Evolutionary conservation across 2,888 invertebrate genomes (phyloP).

Genomic region (Epinotia brunnichana): DNA sequence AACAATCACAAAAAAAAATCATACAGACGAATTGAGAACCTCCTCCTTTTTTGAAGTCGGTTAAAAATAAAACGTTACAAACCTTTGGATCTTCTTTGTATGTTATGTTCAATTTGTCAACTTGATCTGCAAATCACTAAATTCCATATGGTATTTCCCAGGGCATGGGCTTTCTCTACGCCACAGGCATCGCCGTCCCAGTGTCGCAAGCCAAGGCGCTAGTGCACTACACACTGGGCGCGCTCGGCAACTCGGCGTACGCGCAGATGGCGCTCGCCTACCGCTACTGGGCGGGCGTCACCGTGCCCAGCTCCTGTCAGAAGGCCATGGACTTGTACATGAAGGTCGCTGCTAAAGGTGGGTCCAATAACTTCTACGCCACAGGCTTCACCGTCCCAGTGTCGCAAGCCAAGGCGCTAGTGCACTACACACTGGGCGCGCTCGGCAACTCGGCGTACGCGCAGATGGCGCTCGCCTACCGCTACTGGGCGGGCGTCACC

Average conservation of each 20-base stretch:
- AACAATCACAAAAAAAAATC: no score
- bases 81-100: no score
- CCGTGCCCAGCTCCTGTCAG: constrained; percentile 95
- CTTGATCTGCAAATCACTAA: no score
- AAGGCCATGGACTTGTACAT: constrained; percentile 95
- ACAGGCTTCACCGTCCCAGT: no score
- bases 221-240: constrained; percentile 95
- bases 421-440: constrained; percentile 96
- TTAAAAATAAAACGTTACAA: no score
- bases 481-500: constrained; percentile 96
- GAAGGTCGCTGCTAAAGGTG: constrained; percentile 94
- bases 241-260: constrained; percentile 94
- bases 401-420: constrained; percentile 93
- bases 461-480: constrained; percentile 98
- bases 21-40: no score
- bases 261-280: constrained; percentile 99
- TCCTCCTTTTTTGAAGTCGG: no score
- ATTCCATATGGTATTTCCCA: constrained; percentile 57
- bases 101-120: no score
- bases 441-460: constrained; percentile 96
- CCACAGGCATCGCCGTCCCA: constrained; percentile 93
- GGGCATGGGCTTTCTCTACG: constrained; percentile 94
- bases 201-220: constrained; percentile 94
- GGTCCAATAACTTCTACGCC: constrained; percentile 22
- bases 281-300: constrained; percentile 95